phyloP scores from a whole-genome alignment of 2,797 vertebrate genomes.

The Pelodytes ibericus region DNA sequence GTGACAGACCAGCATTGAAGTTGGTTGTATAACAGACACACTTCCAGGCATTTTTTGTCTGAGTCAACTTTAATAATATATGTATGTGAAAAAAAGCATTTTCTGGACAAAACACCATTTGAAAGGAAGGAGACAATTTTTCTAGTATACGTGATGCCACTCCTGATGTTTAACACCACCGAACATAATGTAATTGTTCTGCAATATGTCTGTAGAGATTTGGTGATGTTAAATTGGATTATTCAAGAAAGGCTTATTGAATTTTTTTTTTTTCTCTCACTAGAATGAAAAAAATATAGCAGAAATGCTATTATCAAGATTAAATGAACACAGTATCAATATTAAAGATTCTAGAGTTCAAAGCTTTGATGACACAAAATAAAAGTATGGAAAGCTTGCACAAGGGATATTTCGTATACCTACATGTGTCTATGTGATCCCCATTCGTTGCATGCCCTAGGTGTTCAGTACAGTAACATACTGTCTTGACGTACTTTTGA shows the following conservation, averaged over 20 bases:
- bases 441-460: not conserved
- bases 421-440: not conserved
- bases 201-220: constrained; percentile 9
- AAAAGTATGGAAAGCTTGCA: not conserved
- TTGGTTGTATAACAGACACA: too few relatives aligned
- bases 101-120: constrained; percentile 4
- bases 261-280: not conserved
- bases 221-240: constrained; percentile 1
- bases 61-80: too few relatives aligned
- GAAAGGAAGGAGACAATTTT: constrained; percentile 2
- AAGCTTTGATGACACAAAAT: not conserved
- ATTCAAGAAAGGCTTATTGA: not conserved
- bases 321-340: not conserved
- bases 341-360: constrained; percentile 1
- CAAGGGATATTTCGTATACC: not conserved
- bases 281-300: not conserved
- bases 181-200: constrained; percentile 40
- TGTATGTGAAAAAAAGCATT: not conserved
- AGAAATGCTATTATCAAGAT: not conserved
- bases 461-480: not conserved
- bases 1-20: too few relatives aligned
- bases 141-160: constrained; percentile 10
- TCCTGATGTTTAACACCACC: constrained; percentile 21
- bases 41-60: too few relatives aligned
- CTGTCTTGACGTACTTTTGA: not conserved